Base-by-base conservation (phyloP, 1,140 invertebrate genomes). In the Pseudomyrmex pallidus region DNA sequence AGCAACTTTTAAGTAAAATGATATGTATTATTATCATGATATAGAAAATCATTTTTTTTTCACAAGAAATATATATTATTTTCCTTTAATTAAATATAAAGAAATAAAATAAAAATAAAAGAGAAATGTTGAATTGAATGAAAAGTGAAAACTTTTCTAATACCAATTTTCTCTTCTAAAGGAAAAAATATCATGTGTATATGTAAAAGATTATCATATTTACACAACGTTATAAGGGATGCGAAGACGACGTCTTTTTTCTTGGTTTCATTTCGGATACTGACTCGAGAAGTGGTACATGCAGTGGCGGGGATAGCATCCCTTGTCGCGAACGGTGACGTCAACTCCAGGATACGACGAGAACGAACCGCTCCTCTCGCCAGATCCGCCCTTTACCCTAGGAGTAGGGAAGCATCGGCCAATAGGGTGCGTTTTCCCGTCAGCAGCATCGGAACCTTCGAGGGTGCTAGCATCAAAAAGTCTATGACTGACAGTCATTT, bases 401-500 rank as follows among this genome's bases (percentile, higher is more conserved):
- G 80, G 84, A 89, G 91, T 89, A 92, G 92, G 91, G 89, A 88
- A 87, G 52, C n/a, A 48, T 78, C 66, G 67, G 35, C 92, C 92
- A 93, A 93, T 92, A 56, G 35, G 46, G 8, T 25, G 10, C 17
- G 52, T 7, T 35, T 74, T 25, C 67, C 48, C 9, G 15, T 57
- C 74, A 76, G 74, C 74, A 82, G 64, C 74, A 63, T 89, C 87
- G 85, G 90, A 91, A 90, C 67, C 74, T 78, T 70, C 61, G 74
- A 25, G 70, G 22, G 78, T 25, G 66, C 77, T 64, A 54, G 83
- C 88, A 91, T 91, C 90, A 89, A 90, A 90, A 92, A 92, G 91
- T 91, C 90, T 86, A 90, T 91, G 90, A 91, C 83, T 87, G 87
- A 89, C 91, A 91, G 91, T 90, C 86, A 91, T 85, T 87, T 90